A percentile compares a stretch with the other conserved stretches of the same genome.
These are phyloP conservation scores for Halcyon badia DNA, from an alignment of 2,797 vertebrate species.

Conservation along the genomic window DNA sequence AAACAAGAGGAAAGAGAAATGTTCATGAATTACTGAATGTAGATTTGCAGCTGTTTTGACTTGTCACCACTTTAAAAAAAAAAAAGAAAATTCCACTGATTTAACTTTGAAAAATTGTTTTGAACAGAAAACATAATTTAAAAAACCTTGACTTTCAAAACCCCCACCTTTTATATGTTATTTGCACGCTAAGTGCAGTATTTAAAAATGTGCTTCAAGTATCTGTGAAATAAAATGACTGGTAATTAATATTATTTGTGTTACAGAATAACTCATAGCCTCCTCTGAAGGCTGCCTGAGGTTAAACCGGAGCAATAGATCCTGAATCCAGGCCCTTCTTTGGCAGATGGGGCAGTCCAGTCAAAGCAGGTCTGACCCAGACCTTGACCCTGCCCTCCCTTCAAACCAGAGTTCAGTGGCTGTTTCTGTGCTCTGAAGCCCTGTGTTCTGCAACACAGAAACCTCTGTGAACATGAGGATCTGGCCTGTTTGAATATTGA, in stretches of 20 bases:
- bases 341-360: fast-evolving
- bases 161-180: not conserved
- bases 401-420: not conserved
- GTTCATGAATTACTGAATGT: not conserved
- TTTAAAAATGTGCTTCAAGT: not conserved
- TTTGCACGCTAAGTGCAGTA: not conserved
- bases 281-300: not conserved
- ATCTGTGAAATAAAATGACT: not conserved
- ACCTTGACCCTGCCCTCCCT: not conserved
- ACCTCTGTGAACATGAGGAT: not conserved
- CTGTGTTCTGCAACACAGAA: not conserved
- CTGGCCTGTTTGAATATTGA: not conserved
- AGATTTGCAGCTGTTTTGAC: conserved; percentile 29
- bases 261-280: not conserved
- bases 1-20: conserved; percentile 12
- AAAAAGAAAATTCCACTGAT: conserved; percentile 6
- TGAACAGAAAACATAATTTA: not conserved
- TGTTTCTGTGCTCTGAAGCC: not conserved
- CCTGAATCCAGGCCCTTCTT: not conserved
- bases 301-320: not conserved
- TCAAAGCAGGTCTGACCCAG: not conserved
- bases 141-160: not conserved
- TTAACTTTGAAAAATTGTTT: conserved; percentile 16
- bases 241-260: not conserved
- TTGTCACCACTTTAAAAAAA: not conserved